phyloP scores from a whole-genome alignment of 2,113 vertebrate species.

The Hiodon alosoides region DNA sequence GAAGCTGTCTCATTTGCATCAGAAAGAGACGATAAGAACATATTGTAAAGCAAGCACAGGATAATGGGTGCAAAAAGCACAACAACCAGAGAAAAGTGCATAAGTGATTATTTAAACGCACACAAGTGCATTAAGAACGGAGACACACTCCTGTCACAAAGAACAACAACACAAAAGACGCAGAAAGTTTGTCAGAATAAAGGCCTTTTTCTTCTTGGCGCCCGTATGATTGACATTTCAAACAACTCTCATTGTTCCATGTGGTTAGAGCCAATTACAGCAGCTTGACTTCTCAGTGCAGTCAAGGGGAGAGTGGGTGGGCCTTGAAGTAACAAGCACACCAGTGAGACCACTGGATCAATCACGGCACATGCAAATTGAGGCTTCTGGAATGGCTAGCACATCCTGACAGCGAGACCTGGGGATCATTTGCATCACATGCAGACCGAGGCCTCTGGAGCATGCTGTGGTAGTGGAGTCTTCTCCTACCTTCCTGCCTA shows the following conservation, averaged over 20 bases:
- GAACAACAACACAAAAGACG: background rate
- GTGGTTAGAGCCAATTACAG: conserved; percentile 21
- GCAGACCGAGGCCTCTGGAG: too few species aligned
- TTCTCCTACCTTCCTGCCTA: too few species aligned
- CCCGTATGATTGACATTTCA: conserved; percentile 14
- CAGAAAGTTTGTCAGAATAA: conserved; percentile 1
- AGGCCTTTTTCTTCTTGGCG: background rate
- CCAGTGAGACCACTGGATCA: conserved; percentile 18
- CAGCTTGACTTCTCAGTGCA: background rate
- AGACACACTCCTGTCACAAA: background rate
- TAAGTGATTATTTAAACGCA: background rate
- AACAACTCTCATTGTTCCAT: background rate
- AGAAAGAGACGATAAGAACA: conserved; percentile 43
- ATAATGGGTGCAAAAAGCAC: conserved; percentile 26
- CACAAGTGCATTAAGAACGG: background rate
- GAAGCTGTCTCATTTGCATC: conserved; percentile 43
- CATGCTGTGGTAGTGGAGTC: too few species aligned
- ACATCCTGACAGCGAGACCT: too few species aligned
- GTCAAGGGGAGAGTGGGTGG: conserved; percentile 3
- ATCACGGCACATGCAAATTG: background rate
- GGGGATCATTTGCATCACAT: too few species aligned
- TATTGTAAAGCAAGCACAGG: conserved; percentile 30
- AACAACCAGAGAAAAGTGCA: background rate
- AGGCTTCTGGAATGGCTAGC: too few species aligned
- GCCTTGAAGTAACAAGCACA: background rate